These are phyloP conservation scores for Plecotus auritus DNA, from an alignment of 2,113 vertebrate genomes.

Conservation along the genomic window DNA sequence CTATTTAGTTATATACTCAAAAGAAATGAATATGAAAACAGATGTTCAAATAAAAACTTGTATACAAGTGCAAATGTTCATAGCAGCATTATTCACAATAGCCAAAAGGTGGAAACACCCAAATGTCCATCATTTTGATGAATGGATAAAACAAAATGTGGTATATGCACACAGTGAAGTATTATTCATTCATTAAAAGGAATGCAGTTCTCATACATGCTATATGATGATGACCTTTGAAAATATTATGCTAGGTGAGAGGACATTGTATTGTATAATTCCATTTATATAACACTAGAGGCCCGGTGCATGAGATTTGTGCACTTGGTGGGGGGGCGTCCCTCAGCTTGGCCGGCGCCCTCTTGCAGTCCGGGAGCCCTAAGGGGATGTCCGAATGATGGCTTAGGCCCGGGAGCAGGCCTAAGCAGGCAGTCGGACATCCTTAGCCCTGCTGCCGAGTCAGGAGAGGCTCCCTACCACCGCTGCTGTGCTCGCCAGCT, in stretches of 20 bases:
- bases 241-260: not conserved
- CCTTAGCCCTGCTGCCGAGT: too few species aligned
- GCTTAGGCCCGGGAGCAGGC: too few species aligned
- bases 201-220: not conserved
- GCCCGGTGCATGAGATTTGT: too few species aligned
- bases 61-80: not conserved
- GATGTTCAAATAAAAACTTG: not conserved
- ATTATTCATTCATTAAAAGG: not conserved
- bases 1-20: not conserved
- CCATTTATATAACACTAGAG: not conserved
- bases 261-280: not conserved
- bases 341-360: too few species aligned
- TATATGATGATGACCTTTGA: not conserved
- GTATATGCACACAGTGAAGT: not conserved
- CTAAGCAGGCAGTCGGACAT: too few species aligned
- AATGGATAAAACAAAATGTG: not conserved
- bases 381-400: too few species aligned
- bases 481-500: too few species aligned
- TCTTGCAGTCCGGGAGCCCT: too few species aligned
- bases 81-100: not conserved
- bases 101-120: not conserved
- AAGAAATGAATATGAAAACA: slow-evolving; percentile 4
- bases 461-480: too few species aligned
- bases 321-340: too few species aligned
- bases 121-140: not conserved